Percentiles rank a stretch among this genome's conserved stretches.
Conservation (phyloP, 1,140 invertebrate species). For the Drosophila tristis region DNA sequence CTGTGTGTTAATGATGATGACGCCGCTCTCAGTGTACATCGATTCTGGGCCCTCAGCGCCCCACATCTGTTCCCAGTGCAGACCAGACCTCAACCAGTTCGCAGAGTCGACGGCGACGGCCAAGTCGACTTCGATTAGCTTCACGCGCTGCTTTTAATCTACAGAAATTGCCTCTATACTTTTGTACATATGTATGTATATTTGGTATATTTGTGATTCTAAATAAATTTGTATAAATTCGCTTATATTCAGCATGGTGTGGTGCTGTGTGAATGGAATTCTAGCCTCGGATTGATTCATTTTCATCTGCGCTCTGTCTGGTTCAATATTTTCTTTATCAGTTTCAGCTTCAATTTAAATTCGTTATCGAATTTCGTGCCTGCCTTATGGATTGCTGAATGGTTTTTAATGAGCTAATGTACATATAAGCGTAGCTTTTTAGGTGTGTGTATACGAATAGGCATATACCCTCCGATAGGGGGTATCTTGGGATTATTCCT, state of each 20-base stretch:
- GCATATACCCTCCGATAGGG: too few species aligned
- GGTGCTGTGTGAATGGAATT: not conserved
- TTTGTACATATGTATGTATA: too few species aligned
- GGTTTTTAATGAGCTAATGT: too few species aligned
- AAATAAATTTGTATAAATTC: not conserved
- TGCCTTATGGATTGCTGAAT: conserved; percentile 20
- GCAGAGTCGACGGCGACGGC: not conserved
- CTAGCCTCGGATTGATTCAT: not conserved
- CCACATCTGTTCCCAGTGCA: conserved; percentile 69
- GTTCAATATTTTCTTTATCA: conserved; percentile 9
- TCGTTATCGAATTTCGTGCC: conserved; percentile 15
- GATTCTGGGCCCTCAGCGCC: conserved; percentile 16
- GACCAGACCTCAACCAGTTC: conserved; percentile 4
- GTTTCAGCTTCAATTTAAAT: conserved; percentile 21
- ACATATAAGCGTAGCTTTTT: too few species aligned
- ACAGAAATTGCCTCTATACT: not conserved
- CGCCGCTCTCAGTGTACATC: conserved; percentile 20
- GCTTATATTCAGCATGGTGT: conserved; percentile 12
- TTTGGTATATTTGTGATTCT: too few species aligned
- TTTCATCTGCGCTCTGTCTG: too few species aligned
- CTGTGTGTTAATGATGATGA: conserved; percentile 62
- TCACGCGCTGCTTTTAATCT: not conserved
- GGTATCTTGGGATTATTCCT: too few species aligned
- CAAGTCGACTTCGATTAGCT: conserved; percentile 16
- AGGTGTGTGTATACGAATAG: too few species aligned